Conservation (phyloP, 1,140 invertebrate genomes). For the Drosophila biarmipes region DNA sequence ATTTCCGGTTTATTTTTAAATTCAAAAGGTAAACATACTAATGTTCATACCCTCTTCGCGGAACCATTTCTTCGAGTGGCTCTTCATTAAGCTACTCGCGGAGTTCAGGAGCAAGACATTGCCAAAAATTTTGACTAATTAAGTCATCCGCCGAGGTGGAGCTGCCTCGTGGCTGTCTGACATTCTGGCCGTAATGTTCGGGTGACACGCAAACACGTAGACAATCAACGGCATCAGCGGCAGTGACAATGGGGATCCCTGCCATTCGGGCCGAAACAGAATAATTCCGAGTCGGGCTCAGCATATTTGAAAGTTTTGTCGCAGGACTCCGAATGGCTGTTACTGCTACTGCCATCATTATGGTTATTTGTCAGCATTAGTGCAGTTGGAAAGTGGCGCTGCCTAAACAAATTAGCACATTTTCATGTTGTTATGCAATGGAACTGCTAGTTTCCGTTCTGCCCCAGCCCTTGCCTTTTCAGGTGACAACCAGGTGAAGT, state of each 20-base stretch:
- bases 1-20: too few species aligned
- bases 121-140: constrained; percentile 75
- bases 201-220: constrained; percentile 75
- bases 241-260: constrained; percentile 41
- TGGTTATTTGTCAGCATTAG: constrained; percentile 64
- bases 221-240: constrained; percentile 65
- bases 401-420: constrained; percentile 66
- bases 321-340: constrained; percentile 38
- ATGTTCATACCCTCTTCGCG: neutral
- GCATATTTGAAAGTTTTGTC: constrained; percentile 76
- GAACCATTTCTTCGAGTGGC: constrained; percentile 1
- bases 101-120: constrained; percentile 35
- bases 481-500: constrained; percentile 33
- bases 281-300: constrained; percentile 29
- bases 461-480: constrained; percentile 8
- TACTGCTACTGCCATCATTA: constrained; percentile 49
- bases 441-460: constrained; percentile 25
- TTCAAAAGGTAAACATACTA: neutral
- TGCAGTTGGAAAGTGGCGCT: constrained; percentile 47
- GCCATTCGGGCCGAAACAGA: constrained; percentile 16
- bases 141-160: constrained; percentile 49
- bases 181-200: constrained; percentile 50
- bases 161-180: constrained; percentile 30
- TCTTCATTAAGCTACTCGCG: neutral
- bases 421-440: constrained; percentile 47